Evolutionary conservation across 2,797 vertebrate species (phyloP).

Genomic region (Tokudaia muenninki): DNA sequence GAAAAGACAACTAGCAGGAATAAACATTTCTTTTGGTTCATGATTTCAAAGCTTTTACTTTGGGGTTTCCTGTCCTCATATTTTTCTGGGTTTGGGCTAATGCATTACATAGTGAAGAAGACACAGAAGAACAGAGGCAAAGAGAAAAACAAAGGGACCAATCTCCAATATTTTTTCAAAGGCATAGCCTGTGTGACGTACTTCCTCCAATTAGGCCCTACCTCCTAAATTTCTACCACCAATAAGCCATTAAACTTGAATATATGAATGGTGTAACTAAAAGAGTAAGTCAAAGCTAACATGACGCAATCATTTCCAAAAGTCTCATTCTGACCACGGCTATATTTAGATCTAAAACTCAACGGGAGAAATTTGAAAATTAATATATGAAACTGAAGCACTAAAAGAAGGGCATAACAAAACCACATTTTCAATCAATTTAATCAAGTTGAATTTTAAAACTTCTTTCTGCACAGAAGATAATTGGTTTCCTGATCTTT

Average conservation of each 20-base stretch:
- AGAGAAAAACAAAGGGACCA: not conserved
- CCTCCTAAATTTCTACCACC: not conserved
- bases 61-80: not conserved
- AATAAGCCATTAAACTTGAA: not conserved
- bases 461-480: conserved; percentile 6
- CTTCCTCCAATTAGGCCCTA: not conserved
- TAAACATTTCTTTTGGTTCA: not conserved
- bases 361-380: not conserved
- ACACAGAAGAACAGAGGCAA: not conserved
- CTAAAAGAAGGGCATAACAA: not conserved
- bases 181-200: not conserved
- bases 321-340: not conserved
- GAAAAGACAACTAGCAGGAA: not conserved
- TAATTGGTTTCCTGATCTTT: conserved; percentile 13
- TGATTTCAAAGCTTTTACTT: not conserved
- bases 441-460: not conserved
- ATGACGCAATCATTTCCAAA: not conserved
- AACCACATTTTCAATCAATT: conserved; percentile 17
- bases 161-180: not conserved
- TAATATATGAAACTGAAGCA: conserved; percentile 1
- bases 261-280: not conserved
- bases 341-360: not conserved
- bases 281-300: not conserved
- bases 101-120: not conserved
- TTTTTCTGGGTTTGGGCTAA: not conserved